Conservation (phyloP, 1,140 invertebrate species). For the Drosophila nigrodunni region DNA sequence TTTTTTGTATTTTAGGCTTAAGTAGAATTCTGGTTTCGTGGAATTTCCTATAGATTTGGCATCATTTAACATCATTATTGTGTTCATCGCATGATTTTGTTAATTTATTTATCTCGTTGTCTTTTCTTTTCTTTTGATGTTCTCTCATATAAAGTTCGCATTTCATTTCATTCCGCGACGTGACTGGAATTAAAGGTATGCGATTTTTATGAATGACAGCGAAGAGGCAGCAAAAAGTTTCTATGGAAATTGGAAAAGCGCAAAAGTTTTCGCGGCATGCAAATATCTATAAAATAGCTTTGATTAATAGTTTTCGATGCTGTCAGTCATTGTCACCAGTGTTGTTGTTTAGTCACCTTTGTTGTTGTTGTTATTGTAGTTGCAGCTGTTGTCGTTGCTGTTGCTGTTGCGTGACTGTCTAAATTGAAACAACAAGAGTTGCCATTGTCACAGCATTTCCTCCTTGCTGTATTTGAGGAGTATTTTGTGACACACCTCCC, state of each 20-base stretch:
- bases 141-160: conserved; percentile 29
- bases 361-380: background rate
- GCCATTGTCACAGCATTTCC: conserved; percentile 5
- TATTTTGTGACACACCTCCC: conserved; percentile 13
- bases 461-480: background rate
- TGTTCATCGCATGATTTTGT: conserved; percentile 23
- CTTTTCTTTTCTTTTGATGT: conserved; percentile 9
- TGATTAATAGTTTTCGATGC: conserved; percentile 21
- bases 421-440: conserved; percentile 28
- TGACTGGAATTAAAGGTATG: conserved; percentile 55
- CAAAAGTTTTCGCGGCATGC: conserved; percentile 6
- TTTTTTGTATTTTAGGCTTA: conserved; percentile 1
- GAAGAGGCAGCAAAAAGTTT: background rate
- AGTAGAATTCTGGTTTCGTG: conserved; percentile 10
- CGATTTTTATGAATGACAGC: background rate
- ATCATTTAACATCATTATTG: conserved; percentile 33
- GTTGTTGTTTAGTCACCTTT: conserved; percentile 2
- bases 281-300: conserved; percentile 20
- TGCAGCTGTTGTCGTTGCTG: conserved; percentile 12
- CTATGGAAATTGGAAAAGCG: conserved; percentile 1
- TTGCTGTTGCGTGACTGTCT: conserved; percentile 28
- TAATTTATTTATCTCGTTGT: background rate
- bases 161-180: conserved; percentile 53
- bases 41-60: conserved; percentile 44
- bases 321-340: background rate